Conservation (phyloP, 2,888 invertebrate species). For the Andrena bicolor region DNA sequence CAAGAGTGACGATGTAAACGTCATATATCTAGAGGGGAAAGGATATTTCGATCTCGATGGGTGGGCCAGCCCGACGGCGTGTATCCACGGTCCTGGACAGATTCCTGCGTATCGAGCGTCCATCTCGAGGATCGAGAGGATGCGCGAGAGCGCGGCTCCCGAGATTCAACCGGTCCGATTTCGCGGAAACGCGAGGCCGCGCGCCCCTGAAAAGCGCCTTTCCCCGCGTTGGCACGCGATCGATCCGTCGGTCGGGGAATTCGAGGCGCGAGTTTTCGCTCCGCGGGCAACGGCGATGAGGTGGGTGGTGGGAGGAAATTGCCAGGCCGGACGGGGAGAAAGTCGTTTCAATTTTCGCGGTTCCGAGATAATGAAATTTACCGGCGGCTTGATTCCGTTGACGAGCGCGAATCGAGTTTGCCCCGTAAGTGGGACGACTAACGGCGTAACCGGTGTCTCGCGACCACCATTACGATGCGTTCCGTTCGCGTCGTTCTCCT, state of each 20-base stretch:
- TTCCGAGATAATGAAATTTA: conserved; percentile 58
- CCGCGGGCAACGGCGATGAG: background rate
- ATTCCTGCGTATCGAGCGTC: conserved; percentile 46
- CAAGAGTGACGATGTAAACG: conserved; percentile 67
- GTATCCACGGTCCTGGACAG: conserved; percentile 44
- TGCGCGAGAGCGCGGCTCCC: background rate
- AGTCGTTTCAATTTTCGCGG: conserved; percentile 54
- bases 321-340: conserved; percentile 31
- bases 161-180: conserved; percentile 38
- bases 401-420: conserved; percentile 49
- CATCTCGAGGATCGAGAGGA: background rate
- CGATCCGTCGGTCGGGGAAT: conserved; percentile 28
- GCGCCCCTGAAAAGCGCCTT: conserved; percentile 29
- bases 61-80: conserved; percentile 54
- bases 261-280: background rate
- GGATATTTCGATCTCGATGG: conserved; percentile 64
- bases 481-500: conserved; percentile 28
- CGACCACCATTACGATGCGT: conserved; percentile 19
- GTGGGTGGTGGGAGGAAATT: conserved; percentile 14
- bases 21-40: conserved; percentile 63
- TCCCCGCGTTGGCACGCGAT: background rate
- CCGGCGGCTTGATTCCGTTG: conserved; percentile 44
- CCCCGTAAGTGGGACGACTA: conserved; percentile 47
- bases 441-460: conserved; percentile 52
- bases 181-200: conserved; percentile 26